Evolutionary conservation across 2,888 invertebrate species (phyloP), one percentile per base, ranked within the genome.

Genomic region (Autographa pulchrina): DNA sequence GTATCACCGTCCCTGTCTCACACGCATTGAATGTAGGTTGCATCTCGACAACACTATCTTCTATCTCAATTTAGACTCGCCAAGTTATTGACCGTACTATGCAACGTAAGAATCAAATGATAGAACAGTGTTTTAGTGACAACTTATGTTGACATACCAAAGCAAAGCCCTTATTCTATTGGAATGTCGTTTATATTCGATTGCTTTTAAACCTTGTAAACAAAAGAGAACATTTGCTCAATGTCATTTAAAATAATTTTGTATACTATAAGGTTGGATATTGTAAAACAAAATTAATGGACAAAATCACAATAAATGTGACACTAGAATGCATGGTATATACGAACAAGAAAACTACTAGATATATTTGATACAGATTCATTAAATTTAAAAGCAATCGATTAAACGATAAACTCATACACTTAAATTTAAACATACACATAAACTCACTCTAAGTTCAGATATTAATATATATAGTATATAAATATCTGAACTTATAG

Each of bases 371-470:
- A n/a, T 48, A 48, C 7, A 2, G 3, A 7, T 67, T 66, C 69
- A 67, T 62, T 32, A 43, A 54, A 69, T 77, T 74, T 78, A 78
- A 77, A 77, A 77, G 69, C 77, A 77, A 77, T 69, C 77, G 68
- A 32, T 20, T 52, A 20, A 31, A 20, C 11, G n/a, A 48, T 48
- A 48, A 4, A 48, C 6, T 4, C 5, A 38, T 38, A 38, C 25
- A 25, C 8, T 38, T 35, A 8, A 35, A 38, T n/a, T n/a, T n/a
- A n/a, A n/a, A n/a, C n/a, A n/a, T n/a, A n/a, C n/a, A n/a, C n/a
- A n/a, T n/a, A n/a, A n/a, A n/a, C n/a, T n/a, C n/a, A n/a, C n/a
- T n/a, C n/a, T n/a, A n/a, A n/a, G n/a, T n/a, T n/a, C n/a, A n/a
- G n/a, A n/a, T n/a, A n/a, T n/a, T n/a, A n/a, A n/a, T n/a, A n/a